Conservation (phyloP, 2,797 vertebrate species). For the Enteromius trimaculatus region DNA sequence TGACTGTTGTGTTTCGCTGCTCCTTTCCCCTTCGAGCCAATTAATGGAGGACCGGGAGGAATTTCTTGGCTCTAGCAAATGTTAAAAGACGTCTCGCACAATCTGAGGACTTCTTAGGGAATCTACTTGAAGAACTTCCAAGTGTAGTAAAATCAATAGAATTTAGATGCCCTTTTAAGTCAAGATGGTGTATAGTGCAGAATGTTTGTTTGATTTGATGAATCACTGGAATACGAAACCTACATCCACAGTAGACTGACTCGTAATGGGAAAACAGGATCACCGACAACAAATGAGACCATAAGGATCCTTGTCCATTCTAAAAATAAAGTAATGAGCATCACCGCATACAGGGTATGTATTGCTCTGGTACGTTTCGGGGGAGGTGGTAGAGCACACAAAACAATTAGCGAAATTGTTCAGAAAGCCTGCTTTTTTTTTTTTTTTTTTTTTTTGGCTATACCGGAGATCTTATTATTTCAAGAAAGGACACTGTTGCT, state of each 20-base stretch:
- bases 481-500: conserved; percentile 2
- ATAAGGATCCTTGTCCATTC: conserved; percentile 61
- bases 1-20: conserved; percentile 69
- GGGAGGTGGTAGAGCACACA: conserved; percentile 14
- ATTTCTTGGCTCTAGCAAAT: conserved; percentile 69
- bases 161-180: conserved; percentile 77
- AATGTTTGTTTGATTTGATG: conserved; percentile 72
- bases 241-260: conserved; percentile 57
- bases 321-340: conserved; percentile 69
- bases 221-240: conserved; percentile 62
- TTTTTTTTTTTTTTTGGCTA: not conserved
- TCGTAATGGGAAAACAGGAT: conserved; percentile 55
- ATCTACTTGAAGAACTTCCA: conserved; percentile 71
- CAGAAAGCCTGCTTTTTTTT: not conserved
- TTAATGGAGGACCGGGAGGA: conserved; percentile 76
- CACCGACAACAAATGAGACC: conserved; percentile 65
- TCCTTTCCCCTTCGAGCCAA: conserved; percentile 76
- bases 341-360: conserved; percentile 65
- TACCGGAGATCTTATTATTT: conserved; percentile 51
- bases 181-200: conserved; percentile 63
- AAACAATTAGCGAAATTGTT: conserved; percentile 59
- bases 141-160: conserved; percentile 77
- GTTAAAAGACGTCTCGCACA: conserved; percentile 66
- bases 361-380: conserved; percentile 61
- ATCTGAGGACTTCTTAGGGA: conserved; percentile 70